Conservation (phyloP, 1,140 invertebrate genomes). For the Carposina sasakii region DNA sequence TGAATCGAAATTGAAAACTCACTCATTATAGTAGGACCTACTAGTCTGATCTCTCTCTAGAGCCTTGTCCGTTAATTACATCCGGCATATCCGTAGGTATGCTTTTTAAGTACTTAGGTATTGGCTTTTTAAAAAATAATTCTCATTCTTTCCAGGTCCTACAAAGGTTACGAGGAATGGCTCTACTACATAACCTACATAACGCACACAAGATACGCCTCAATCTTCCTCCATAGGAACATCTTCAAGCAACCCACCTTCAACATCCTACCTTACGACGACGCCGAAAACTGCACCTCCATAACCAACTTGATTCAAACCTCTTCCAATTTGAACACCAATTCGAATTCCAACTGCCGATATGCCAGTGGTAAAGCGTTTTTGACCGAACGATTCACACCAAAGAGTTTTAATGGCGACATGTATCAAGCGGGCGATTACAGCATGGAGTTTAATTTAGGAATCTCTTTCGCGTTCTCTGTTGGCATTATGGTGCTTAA, state of each 20-base stretch:
- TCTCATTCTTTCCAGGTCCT: constrained; percentile 73
- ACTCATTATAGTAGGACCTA: no score
- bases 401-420: constrained; percentile 72
- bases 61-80: no score
- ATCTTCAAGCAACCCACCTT: constrained; percentile 75
- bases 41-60: no score
- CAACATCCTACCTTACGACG: constrained; percentile 66
- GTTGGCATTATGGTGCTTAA: constrained; percentile 87
- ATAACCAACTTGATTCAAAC: constrained; percentile 69
- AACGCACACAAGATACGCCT: constrained; percentile 84
- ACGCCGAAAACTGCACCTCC: constrained; percentile 71
- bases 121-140: constrained; percentile 6
- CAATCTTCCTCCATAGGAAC: constrained; percentile 80
- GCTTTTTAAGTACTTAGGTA: no score
- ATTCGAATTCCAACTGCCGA: constrained; percentile 75
- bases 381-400: constrained; percentile 81
- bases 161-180: constrained; percentile 84
- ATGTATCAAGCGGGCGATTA: constrained; percentile 77
- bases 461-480: constrained; percentile 88
- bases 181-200: constrained; percentile 85
- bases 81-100: no score
- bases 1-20: no score
- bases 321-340: constrained; percentile 57
- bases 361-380: constrained; percentile 83
- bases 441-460: constrained; percentile 83